Conservation (phyloP, 1,140 invertebrate species). For the Lysiphlebus fabarum region DNA sequence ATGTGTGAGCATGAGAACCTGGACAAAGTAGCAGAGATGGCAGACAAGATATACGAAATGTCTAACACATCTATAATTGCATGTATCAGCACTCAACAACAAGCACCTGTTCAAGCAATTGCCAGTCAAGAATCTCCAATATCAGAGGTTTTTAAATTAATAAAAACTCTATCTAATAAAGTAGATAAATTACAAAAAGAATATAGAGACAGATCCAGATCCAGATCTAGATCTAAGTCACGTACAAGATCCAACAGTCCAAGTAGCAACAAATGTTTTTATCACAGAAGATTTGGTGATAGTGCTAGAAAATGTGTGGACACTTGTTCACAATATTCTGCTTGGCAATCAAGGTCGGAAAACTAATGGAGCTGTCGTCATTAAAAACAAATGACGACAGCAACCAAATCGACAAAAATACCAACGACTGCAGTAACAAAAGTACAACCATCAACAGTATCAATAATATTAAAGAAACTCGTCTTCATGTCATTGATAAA, state of each 20-base stretch:
- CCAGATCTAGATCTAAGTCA: not conserved
- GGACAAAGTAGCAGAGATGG: constrained; percentile 14
- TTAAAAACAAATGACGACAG: constrained; percentile 11
- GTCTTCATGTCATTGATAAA: constrained; percentile 15
- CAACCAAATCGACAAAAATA: not conserved
- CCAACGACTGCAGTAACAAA: not conserved
- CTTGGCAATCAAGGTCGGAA: not conserved
- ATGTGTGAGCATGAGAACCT: not conserved
- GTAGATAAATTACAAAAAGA: not conserved
- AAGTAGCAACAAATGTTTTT: not conserved
- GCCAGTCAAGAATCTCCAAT: not conserved
- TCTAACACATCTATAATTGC: too few relatives aligned
- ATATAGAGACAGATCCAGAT: not conserved
- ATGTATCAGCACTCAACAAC: too few relatives aligned
- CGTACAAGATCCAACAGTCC: too few relatives aligned
- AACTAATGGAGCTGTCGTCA: constrained; percentile 14
- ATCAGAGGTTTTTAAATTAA: not conserved
- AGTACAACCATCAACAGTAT: not conserved
- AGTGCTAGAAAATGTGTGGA: not conserved
- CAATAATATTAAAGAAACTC: constrained; percentile 11
- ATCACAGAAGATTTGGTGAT: not conserved
- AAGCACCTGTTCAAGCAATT: not conserved
- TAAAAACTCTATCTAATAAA: not conserved
- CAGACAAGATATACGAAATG: constrained; percentile 13
- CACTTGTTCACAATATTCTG: too few relatives aligned